Conservation (phyloP, 2,888 invertebrate genomes). For the Epinotia bilunana region DNA sequence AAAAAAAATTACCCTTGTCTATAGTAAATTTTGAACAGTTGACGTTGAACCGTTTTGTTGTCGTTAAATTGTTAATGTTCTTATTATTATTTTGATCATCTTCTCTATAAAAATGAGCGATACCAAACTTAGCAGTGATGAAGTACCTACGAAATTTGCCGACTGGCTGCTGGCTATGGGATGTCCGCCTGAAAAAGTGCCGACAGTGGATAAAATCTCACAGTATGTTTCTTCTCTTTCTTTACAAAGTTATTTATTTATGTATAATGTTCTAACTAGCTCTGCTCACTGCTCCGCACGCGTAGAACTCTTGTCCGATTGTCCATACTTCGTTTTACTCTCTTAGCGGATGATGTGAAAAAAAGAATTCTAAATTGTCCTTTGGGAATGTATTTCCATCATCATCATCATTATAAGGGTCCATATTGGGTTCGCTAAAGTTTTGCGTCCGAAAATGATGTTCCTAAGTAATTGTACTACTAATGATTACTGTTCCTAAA, state of each 20-base stretch:
- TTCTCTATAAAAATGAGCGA: constrained; percentile 56
- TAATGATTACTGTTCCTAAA: too few species aligned
- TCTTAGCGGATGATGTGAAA: background rate
- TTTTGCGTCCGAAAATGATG: too few species aligned
- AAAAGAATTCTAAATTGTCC: background rate
- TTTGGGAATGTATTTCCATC: background rate
- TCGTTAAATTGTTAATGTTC: too few species aligned
- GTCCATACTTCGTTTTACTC: background rate
- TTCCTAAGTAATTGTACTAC: too few species aligned
- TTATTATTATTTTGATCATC: background rate
- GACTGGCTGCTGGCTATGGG: constrained; percentile 78
- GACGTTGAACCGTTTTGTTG: background rate
- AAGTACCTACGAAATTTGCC: constrained; percentile 71
- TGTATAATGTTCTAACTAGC: background rate
- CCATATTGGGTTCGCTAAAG: too few species aligned
- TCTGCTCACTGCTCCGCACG: background rate
- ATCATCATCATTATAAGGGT: too few species aligned
- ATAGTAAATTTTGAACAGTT: background rate
- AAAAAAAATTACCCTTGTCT: background rate
- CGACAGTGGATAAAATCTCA: constrained; percentile 67
- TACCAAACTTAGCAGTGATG: constrained; percentile 67
- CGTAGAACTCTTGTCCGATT: background rate
- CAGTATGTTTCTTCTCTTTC: constrained; percentile 63
- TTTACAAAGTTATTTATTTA: background rate
- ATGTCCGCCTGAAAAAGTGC: constrained; percentile 73